These are phyloP conservation scores for Pseudopodoces humilis DNA, from an alignment of 2,113 vertebrate species.

Conservation along the genomic window DNA sequence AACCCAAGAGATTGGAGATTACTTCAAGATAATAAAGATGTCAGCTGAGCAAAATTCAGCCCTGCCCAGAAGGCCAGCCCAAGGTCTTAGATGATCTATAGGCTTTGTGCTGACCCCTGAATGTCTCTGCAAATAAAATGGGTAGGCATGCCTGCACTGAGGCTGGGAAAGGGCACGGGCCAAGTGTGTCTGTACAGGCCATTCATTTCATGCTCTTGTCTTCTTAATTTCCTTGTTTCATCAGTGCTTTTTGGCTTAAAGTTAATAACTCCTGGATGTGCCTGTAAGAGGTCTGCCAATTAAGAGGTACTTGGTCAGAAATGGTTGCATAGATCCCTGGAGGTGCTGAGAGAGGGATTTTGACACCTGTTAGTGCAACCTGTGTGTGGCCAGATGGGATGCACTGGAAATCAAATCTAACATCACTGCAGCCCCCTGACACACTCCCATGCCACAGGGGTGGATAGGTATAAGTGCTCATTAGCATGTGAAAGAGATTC, in stretches of 20 bases:
- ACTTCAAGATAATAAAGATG: not conserved
- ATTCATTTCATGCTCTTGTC: not conserved
- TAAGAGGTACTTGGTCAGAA: not conserved
- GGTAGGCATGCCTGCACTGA: not conserved
- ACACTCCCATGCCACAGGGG: accelerated
- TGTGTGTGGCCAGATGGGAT: not conserved
- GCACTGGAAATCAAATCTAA: not conserved
- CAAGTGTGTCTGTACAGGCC: not conserved
- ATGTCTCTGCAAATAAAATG: not conserved
- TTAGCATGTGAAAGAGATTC: not conserved
- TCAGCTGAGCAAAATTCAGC: constrained; percentile 20
- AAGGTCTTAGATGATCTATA: not conserved
- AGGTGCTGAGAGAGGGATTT: not conserved
- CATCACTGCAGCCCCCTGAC: accelerated
- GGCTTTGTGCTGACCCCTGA: not conserved
- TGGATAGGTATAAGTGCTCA: accelerated
- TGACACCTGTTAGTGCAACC: not conserved
- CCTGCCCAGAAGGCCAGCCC: not conserved
- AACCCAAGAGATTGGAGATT: not conserved
- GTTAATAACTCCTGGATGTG: not conserved
- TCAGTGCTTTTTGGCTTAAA: not conserved
- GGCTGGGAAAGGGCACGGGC: not conserved
- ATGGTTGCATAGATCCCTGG: not conserved
- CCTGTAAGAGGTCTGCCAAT: not conserved
- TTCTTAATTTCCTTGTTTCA: not conserved